Percentiles rank a stretch among this genome's conserved stretches.
Evolutionary conservation across 2,113 vertebrate species (phyloP).

Genomic region (Cygnus atratus): DNA sequence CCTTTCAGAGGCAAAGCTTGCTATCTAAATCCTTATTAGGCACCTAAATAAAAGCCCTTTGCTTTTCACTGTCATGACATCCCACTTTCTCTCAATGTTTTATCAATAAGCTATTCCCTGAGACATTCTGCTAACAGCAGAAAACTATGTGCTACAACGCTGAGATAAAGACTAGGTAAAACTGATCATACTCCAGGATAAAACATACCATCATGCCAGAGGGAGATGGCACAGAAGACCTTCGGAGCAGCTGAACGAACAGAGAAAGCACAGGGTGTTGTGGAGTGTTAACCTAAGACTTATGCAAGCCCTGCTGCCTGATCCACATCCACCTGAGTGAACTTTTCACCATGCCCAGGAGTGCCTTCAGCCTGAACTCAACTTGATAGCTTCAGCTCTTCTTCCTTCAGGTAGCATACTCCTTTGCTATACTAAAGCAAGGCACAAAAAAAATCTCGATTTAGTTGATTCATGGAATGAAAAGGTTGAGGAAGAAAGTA

Average conservation of each 20-base stretch:
- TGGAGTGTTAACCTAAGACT: background rate
- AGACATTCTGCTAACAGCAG: background rate
- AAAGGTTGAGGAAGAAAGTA: background rate
- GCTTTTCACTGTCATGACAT: too few species aligned
- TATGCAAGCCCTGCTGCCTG: background rate
- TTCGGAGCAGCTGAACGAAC: background rate
- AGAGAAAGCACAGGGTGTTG: background rate
- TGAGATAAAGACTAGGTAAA: background rate
- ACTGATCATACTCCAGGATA: background rate
- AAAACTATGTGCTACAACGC: background rate
- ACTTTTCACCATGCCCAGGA: background rate
- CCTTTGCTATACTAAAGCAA: background rate
- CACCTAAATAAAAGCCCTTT: background rate
- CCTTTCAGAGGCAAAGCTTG: background rate
- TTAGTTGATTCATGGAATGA: accelerated
- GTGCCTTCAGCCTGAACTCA: background rate
- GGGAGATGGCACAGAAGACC: background rate
- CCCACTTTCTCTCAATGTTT: background rate
- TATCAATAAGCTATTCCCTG: background rate
- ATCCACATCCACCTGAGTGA: background rate
- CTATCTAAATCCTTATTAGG: background rate
- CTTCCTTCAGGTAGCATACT: background rate
- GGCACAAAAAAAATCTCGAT: background rate
- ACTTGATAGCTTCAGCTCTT: background rate
- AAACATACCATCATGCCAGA: background rate